Conservation (phyloP, 37 sponge, comb jelly and placozoan genomes). For the Spongia lamella region DNA sequence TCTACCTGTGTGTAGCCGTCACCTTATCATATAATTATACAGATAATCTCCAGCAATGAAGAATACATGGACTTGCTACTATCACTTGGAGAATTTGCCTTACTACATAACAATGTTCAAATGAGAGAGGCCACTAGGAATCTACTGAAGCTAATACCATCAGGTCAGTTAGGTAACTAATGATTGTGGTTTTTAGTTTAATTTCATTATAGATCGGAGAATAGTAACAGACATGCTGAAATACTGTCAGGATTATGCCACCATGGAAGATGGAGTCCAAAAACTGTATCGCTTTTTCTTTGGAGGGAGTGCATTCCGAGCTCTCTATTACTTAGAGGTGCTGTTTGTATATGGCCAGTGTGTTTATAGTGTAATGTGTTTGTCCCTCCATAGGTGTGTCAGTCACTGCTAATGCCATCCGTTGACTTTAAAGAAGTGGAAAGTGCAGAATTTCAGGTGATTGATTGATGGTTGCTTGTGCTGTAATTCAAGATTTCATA, state of each 20-base stretch:
- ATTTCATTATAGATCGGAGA: background rate
- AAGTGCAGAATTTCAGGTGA: slow-evolving; percentile 67
- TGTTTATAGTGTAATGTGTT: background rate
- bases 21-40: background rate
- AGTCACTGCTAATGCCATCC: slow-evolving; percentile 77
- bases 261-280: slow-evolving; percentile 18
- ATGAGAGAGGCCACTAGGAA: slow-evolving; percentile 69
- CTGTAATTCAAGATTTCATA: too few relatives aligned
- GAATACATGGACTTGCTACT: slow-evolving; percentile 57
- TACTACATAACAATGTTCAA: slow-evolving; percentile 22
- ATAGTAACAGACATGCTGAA: slow-evolving; percentile 39
- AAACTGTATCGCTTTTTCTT: slow-evolving; percentile 23
- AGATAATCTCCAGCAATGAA: slow-evolving; percentile 59
- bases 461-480: background rate
- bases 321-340: slow-evolving; percentile 73
- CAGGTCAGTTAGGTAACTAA: slow-evolving; percentile 54
- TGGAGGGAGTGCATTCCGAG: slow-evolving; percentile 36
- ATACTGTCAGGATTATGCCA: slow-evolving; percentile 40
- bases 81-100: slow-evolving; percentile 74
- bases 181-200: background rate
- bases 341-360: background rate
- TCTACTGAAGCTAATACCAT: slow-evolving; percentile 72
- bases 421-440: slow-evolving; percentile 56
- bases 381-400: slow-evolving; percentile 38
- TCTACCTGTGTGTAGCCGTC: slow-evolving; percentile 1